Percentiles rank a stretch among this genome's conserved stretches.
Evolutionary conservation across 2,797 vertebrate species (phyloP).

Genomic region (Anabacerthia variegaticeps): DNA sequence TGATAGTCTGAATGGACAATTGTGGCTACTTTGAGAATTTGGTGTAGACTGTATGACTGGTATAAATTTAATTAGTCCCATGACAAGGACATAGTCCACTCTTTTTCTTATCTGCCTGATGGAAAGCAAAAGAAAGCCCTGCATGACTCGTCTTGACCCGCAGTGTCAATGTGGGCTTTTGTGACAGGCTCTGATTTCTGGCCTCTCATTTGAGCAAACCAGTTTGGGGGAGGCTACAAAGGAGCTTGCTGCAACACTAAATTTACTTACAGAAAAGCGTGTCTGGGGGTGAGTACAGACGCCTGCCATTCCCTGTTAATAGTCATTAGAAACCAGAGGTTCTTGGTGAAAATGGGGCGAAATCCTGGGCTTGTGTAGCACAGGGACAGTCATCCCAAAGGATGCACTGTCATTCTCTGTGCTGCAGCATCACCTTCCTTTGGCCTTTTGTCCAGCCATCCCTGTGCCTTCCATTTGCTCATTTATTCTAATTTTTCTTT

Average conservation of each 20-base stretch:
- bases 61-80: constrained; percentile 75
- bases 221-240: constrained; percentile 34
- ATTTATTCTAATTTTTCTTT: background rate
- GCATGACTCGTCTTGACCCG: constrained; percentile 68
- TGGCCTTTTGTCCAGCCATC: background rate
- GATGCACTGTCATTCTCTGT: background rate
- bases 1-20: constrained; percentile 40
- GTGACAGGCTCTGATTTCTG: constrained; percentile 67
- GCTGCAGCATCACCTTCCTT: background rate
- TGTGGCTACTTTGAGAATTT: constrained; percentile 56
- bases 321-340: background rate
- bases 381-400: background rate
- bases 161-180: constrained; percentile 73
- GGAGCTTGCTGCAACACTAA: constrained; percentile 13
- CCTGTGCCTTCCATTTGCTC: background rate
- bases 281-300: background rate
- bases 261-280: constrained; percentile 39
- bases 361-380: background rate
- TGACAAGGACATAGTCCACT: constrained; percentile 70
- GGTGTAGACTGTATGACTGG: constrained; percentile 72
- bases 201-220: constrained; percentile 75
- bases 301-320: background rate
- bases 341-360: background rate
- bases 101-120: constrained; percentile 69
- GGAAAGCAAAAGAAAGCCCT: constrained; percentile 74